Evolutionary conservation across 2,888 invertebrate species (phyloP), one percentile per base, ranked within the genome.

Genomic region (Plagodis dolabraria): DNA sequence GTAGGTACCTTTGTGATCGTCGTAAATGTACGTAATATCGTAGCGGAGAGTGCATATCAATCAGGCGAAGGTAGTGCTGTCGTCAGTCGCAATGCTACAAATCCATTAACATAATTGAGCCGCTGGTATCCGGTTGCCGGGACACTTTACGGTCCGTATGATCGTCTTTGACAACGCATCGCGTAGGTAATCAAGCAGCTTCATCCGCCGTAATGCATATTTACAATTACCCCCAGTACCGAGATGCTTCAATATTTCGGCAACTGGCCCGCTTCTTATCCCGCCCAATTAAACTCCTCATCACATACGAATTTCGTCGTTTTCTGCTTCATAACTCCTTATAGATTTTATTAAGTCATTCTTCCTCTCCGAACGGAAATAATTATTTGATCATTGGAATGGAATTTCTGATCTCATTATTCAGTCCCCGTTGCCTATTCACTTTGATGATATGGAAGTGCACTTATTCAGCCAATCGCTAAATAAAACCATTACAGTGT

Each of bases 21-120:
- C 70, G 72, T 74, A 73, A 74, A 73, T 68, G 71, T 70, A 71
- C 65, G 67, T 70, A 65, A 68, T 76, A 69, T 65, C 65, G 63
- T 65, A 67, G 63, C 70, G 67, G 72, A 72, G 70, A 70, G 73
- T 77, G 76, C 76, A 78, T 82, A 84, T 83, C 82, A 84, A 86
- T 85, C 82, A 82, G 81, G 69, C 72, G 75, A 76, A 80, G 79
- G 75, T 76, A 75, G 76, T 75, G 69, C 77, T 79, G 78, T 80
- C 83, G 85, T 83, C 77, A 71, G 72, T 52, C 74, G 66, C 79
- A 83, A 82, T 83, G 80, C 80, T 80, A 80, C 77, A 80, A 80
- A 82, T 74, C 88, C 89, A 90, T 91, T 90, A 90, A 77, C 88
- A 89, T 90, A 89, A 91, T 90, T 90, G 89, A 89, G 83, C 85